Base-by-base conservation (phyloP, 2,888 invertebrate genomes). In the Phengaris alcon region DNA sequence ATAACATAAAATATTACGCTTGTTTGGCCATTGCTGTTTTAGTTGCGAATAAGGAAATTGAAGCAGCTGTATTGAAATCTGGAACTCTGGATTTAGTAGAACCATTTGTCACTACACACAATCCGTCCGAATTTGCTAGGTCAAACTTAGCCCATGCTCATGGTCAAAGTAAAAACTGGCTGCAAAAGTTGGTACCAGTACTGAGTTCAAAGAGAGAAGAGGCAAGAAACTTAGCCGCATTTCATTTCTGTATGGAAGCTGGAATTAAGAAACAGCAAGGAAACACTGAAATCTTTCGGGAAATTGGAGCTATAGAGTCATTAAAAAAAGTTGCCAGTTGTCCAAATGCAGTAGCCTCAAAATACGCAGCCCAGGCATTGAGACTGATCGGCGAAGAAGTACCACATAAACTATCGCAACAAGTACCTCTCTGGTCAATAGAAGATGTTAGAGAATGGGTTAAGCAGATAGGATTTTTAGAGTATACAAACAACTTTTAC, bases 181-280 rank as follows among this genome's bases (percentile, higher is more conserved):
- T 99, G 75, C 95, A 97, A 88, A 95, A 97, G 82, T 94, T 99
- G 79, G 98, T 99, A 6, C 99, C 99, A 0, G 98, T 99, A 12
- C 93, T 99, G 75, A 97, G 97, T 86, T 99, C 99, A 64, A 97
- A 98, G 86, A 94, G 99, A 78, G 98, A 99, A 86, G 99, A 99
- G 90, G 99, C 99, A 0, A 95, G 98, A 83, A 98, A 98, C 86
- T 92, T 99, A 82, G 99, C 99, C 5, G 99, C 99, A 55, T 99
- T 99, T 88, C 99, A 99, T 87, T 97, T 99, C 88, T 99, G 99
- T 85, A 99, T 99, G 98, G 99, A 99, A 90, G 99, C 99, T 12
- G 98, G 98, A 57, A 99, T 99, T 75, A 99, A 99, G 88, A 97
- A 98, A 83, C 97, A 97, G 82, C 98, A 98, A 88, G 97, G 97